Conservation (phyloP, 2,797 vertebrate species). For the Acipenser ruthenus region DNA sequence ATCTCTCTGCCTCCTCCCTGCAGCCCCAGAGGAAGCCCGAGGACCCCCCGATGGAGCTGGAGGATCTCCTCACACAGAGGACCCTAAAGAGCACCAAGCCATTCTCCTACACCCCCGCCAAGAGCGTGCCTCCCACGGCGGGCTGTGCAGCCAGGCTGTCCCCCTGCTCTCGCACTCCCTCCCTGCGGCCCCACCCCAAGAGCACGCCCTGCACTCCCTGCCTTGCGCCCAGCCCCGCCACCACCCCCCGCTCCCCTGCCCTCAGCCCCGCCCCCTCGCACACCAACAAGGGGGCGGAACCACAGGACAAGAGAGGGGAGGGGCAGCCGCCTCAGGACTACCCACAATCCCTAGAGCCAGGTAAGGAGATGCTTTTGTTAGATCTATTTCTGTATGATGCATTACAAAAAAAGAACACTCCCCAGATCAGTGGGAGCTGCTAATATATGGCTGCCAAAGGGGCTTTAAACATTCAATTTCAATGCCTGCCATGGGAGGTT, state of each 20-base stretch:
- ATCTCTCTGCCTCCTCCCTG: constrained; percentile 11
- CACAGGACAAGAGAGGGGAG: constrained; percentile 67
- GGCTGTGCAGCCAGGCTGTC: constrained; percentile 70
- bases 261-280: constrained; percentile 70
- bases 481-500: background rate
- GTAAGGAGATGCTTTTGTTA: constrained; percentile 43
- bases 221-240: constrained; percentile 51
- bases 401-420: background rate
- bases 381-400: background rate
- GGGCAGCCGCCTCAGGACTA: constrained; percentile 64
- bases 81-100: constrained; percentile 75
- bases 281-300: constrained; percentile 58
- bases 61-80: constrained; percentile 71
- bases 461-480: background rate
- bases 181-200: constrained; percentile 64
- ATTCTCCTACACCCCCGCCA: constrained; percentile 71
- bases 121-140: constrained; percentile 54
- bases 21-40: constrained; percentile 71
- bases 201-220: constrained; percentile 79
- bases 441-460: background rate
- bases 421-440: background rate
- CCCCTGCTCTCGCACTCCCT: constrained; percentile 82
- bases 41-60: constrained; percentile 66
- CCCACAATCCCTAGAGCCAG: constrained; percentile 76
- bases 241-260: constrained; percentile 67